phyloP scores from a whole-genome alignment of 2,113 vertebrate genomes.

The Macheiramphus alcinus region DNA sequence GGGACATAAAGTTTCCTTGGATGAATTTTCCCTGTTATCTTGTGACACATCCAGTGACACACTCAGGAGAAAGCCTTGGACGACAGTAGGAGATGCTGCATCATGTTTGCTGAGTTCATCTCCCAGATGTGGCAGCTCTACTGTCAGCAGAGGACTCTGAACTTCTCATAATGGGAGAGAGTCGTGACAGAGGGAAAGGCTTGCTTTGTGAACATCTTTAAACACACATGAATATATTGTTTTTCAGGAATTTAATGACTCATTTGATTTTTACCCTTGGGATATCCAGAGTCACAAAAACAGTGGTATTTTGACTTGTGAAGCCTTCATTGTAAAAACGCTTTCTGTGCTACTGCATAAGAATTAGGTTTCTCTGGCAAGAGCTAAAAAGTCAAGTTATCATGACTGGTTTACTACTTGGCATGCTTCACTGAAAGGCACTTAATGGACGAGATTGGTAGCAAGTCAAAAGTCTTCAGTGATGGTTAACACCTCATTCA shows the following conservation, averaged over 20 bases:
- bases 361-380: conserved; percentile 41
- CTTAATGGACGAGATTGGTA: not conserved
- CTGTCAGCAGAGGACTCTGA: not conserved
- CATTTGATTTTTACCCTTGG: conserved; percentile 52
- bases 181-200: not conserved
- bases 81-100: not conserved
- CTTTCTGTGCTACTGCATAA: conserved; percentile 33
- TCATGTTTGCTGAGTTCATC: not conserved
- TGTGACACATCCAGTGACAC: not conserved
- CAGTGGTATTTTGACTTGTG: conserved; percentile 45
- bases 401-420: not conserved
- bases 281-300: conserved; percentile 55
- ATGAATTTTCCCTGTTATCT: not conserved
- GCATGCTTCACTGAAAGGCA: not conserved
- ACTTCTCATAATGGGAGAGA: not conserved
- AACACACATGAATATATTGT: conserved; percentile 17
- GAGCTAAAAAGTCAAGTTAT: not conserved
- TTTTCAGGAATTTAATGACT: conserved; percentile 63
- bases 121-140: not conserved
- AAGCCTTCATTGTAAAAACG: conserved; percentile 41
- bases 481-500: not conserved
- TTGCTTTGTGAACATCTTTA: not conserved
- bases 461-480: not conserved
- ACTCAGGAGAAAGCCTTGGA: not conserved
- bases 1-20: not conserved